Percentiles rank a stretch among this genome's conserved stretches.
These are phyloP conservation scores for Diabrotica balteata DNA, from an alignment of 2,888 invertebrate genomes.

Conservation along the genomic window DNA sequence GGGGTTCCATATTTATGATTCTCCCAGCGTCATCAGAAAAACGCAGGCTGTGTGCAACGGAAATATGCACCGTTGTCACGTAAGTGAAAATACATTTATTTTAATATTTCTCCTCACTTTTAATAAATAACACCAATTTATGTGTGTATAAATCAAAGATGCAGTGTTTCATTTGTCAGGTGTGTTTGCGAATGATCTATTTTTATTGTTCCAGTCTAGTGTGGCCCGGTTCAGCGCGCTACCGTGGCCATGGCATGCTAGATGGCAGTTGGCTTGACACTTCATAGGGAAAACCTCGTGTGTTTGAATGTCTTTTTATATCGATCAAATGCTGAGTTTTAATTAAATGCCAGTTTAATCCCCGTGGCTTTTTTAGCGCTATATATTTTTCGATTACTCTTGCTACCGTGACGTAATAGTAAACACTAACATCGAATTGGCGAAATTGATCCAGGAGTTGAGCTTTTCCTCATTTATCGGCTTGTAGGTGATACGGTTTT, in stretches of 20 bases:
- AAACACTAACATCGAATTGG: background rate
- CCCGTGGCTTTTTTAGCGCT: constrained; percentile 38
- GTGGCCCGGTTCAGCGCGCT: constrained; percentile 42
- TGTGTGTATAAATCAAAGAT: constrained; percentile 59
- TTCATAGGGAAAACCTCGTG: constrained; percentile 50
- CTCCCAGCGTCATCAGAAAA: constrained; percentile 11
- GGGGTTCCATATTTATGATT: too few relatives aligned
- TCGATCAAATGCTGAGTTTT: constrained; percentile 54
- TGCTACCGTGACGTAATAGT: background rate
- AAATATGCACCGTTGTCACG: constrained; percentile 43
- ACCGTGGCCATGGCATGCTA: constrained; percentile 52
- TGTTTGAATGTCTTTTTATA: constrained; percentile 55
- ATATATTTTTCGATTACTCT: constrained; percentile 7
- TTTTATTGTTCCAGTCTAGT: constrained; percentile 58
- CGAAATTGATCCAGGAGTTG: background rate
- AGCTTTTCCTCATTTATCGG: background rate
- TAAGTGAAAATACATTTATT: constrained; percentile 53
- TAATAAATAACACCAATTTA: constrained; percentile 60
- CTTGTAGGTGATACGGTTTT: background rate
- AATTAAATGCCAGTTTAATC: constrained; percentile 56
- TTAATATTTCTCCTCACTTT: constrained; percentile 57
- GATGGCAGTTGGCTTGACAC: constrained; percentile 56
- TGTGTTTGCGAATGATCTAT: constrained; percentile 60
- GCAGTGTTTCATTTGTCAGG: constrained; percentile 62
- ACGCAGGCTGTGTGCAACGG: constrained; percentile 16